phyloP scores from a whole-genome alignment of 1,140 invertebrate species.

The Orchestia grillus region DNA sequence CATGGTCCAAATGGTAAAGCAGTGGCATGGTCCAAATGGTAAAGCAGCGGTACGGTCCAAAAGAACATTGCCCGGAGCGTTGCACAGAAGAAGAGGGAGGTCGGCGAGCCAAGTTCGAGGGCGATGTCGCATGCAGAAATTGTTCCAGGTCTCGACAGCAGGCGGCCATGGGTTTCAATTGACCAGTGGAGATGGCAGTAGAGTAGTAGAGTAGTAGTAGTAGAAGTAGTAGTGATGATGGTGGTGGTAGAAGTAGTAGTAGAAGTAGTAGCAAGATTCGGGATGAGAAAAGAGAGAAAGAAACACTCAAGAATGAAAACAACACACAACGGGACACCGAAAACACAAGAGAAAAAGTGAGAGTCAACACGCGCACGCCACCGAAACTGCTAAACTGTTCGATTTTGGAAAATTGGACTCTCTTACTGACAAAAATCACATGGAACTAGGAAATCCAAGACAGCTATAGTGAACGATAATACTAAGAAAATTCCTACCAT shows the following conservation, averaged over 20 bases:
- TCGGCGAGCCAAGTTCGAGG: not conserved
- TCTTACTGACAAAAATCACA: not conserved
- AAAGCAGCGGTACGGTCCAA: not conserved
- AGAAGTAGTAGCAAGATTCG: constrained; percentile 21
- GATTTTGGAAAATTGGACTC: not conserved
- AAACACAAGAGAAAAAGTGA: not conserved
- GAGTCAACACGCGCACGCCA: not conserved
- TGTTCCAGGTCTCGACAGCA: not conserved
- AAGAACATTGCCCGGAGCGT: not conserved
- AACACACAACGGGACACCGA: constrained; percentile 13
- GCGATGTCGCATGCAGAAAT: constrained; percentile 3
- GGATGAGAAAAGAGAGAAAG: constrained; percentile 9
- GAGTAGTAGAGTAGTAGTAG: not conserved
- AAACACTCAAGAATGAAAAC: constrained; percentile 40
- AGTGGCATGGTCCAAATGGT: not conserved
- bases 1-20: no score
- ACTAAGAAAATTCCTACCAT: not conserved
- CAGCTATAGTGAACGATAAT: not conserved
- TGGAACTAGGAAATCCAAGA: not conserved
- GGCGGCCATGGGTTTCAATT: not conserved
- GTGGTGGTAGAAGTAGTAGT: not conserved
- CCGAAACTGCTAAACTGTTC: not conserved
- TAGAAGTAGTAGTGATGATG: not conserved
- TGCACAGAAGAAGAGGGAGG: not conserved
- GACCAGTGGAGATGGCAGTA: not conserved